Evolutionary conservation across 2,113 vertebrate species (phyloP), one percentile per base, ranked within the genome.

Genomic region (Anarhynchus alexandrinus): DNA sequence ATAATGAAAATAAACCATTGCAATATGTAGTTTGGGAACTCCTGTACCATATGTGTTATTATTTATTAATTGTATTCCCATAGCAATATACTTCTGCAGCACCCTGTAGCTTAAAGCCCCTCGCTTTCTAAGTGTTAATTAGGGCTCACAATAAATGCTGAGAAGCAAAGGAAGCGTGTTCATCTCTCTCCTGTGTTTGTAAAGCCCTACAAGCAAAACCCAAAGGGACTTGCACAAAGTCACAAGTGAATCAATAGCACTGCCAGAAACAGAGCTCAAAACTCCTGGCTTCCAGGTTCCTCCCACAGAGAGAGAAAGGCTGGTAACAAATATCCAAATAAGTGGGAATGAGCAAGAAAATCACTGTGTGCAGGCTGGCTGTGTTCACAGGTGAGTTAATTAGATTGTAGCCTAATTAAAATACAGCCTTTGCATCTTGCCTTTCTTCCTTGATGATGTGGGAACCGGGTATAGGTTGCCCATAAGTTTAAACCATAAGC

Each of bases 331-430:
- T 72, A 64, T 64, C 67, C 47, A 49, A 12, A 69, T 66, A 90
- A 84, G 67, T 58, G 38, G 71, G 76, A 86, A 92, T 49, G 49
- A 82, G 34, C 58, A 90, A 69, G 82, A 90, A 82, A 72, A 88
- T 80, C 54, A 77, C 84, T 65, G 71, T 49, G 20, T 61, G 74
- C 82, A 82, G 54, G 22, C 71, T 85, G 73, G 61, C 66, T 82
- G 82, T 72, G 61, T 38, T 92, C 94, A 93, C 61, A 40, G 12
- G 29, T 71, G 62, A 71, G 38, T 59, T 94, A 90, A 88, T 93
- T 92, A 76, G 36, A 90, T 6, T 73, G 71, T 43, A 61, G 30
- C 32, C 86, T 93, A 88, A 95, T 88, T 92, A 95, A 94, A 95
- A 92, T 7, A 77, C 49, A 90, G 74, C 38, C 61, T 72, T 87